A percentile compares a stretch with the other conserved stretches of the same genome.
These are phyloP conservation scores for Sebastes goodei DNA, from an alignment of 2,797 vertebrate genomes.

Conservation along the genomic window DNA sequence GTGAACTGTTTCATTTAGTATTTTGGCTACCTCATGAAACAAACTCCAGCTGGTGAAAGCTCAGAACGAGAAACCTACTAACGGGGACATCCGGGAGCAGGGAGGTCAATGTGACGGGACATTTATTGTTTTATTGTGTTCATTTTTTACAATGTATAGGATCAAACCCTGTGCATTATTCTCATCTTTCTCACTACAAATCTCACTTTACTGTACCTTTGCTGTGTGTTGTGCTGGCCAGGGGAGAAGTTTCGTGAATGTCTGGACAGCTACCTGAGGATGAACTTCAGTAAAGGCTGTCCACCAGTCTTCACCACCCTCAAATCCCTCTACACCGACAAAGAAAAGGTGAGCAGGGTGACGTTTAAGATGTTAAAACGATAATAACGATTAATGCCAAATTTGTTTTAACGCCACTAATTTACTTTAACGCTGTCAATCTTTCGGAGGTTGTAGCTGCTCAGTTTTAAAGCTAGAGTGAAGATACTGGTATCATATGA, in stretches of 20 bases:
- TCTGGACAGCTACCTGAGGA: constrained; percentile 93
- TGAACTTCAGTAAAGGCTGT: constrained; percentile 96
- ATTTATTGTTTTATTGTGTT: no score
- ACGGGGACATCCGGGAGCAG: background rate
- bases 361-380: rapidly evolving
- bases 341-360: constrained; percentile 76
- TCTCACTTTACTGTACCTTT: constrained; percentile 16
- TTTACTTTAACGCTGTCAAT: rapidly evolving
- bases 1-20: background rate
- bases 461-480: no score
- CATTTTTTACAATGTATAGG: no score
- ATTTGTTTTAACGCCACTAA: rapidly evolving
- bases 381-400: no score
- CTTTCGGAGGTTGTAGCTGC: rapidly evolving
- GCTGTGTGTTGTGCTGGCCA: constrained; percentile 55
- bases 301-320: constrained; percentile 94
- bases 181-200: background rate
- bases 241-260: constrained; percentile 92
- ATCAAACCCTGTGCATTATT: background rate
- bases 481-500: no score
- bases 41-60: background rate
- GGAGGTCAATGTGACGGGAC: background rate
- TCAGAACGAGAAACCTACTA: background rate
- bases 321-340: constrained; percentile 85
- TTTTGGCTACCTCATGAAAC: background rate